Evolutionary conservation across 1,140 invertebrate species (phyloP).

Genomic region (Delia radicum): DNA sequence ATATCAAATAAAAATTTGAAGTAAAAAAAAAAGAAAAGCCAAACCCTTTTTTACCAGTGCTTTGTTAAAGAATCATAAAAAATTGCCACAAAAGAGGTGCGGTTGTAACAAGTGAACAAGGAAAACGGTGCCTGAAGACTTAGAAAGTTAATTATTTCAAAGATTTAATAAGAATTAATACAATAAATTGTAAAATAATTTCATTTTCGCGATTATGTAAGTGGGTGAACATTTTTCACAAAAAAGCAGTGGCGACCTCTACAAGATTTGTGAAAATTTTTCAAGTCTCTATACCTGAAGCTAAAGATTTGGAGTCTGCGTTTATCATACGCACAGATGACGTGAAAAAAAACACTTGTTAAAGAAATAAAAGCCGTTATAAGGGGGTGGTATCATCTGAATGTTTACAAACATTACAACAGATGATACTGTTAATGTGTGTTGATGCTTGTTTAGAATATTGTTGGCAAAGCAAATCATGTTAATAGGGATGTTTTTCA

Average conservation of each 20-base stretch:
- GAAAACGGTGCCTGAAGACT: slow-evolving; percentile 27
- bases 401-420: slow-evolving; percentile 22
- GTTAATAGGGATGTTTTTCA: background rate
- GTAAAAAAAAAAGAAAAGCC: slow-evolving; percentile 6
- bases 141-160: slow-evolving; percentile 11
- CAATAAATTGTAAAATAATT: background rate
- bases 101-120: slow-evolving; percentile 16
- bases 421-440: background rate
- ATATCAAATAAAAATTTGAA: background rate
- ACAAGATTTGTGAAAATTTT: slow-evolving; percentile 48
- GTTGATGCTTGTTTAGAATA: background rate
- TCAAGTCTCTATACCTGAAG: slow-evolving; percentile 50
- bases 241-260: slow-evolving; percentile 14
- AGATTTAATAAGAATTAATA: background rate
- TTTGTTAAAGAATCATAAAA: background rate
- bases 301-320: slow-evolving; percentile 52
- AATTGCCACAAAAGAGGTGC: slow-evolving; percentile 34
- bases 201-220: slow-evolving; percentile 29
- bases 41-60: slow-evolving; percentile 28
- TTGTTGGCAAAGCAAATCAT: background rate
- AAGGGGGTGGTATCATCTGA: background rate
- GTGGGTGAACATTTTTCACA: slow-evolving; percentile 32
- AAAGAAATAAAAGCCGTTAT: background rate
- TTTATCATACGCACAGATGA: slow-evolving; percentile 6
- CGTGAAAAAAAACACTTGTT: background rate